phyloP scores from a whole-genome alignment of 2,888 invertebrate genomes.

The Drosophila niveifrons region DNA sequence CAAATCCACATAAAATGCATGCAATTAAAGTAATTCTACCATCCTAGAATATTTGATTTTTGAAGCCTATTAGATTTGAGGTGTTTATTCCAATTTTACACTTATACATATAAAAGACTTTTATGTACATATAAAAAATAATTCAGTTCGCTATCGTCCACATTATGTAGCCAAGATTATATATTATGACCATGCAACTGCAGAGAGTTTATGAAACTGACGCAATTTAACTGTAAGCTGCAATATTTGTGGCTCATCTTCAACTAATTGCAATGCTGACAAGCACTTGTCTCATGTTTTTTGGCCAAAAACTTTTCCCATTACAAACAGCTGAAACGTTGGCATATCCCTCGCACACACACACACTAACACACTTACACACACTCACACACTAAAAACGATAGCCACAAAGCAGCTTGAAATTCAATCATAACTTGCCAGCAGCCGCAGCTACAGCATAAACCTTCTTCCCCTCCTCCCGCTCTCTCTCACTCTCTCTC shows the following conservation, averaged over 20 bases:
- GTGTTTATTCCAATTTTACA: too few species aligned
- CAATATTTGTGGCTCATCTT: conserved; percentile 30
- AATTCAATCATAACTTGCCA: conserved; percentile 78
- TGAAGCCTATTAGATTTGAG: too few species aligned
- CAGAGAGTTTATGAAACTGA: conserved; percentile 8
- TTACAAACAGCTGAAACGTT: conserved; percentile 53
- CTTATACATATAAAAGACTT: too few species aligned
- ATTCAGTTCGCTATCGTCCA: too few species aligned
- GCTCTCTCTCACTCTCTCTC: conserved; percentile 5
- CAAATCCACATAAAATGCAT: too few species aligned
- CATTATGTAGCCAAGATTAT: too few species aligned
- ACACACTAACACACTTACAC: conserved; percentile 19
- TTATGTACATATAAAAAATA: too few species aligned
- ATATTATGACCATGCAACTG: too few species aligned
- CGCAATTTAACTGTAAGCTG: conserved; percentile 16
- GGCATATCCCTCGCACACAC: conserved; percentile 28
- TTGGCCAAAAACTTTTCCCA: conserved; percentile 70
- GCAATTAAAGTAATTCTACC: too few species aligned
- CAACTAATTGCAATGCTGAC: conserved; percentile 59
- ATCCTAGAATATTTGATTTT: too few species aligned
- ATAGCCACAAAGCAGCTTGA: conserved; percentile 66
- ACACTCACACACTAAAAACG: conserved; percentile 28
- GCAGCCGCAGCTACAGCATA: conserved; percentile 32
- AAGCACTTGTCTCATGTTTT: conserved; percentile 53
- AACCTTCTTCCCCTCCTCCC: background rate